These are phyloP conservation scores for Hyla sarda DNA, from an alignment of 2,113 vertebrate genomes.

Conservation along the genomic window DNA sequence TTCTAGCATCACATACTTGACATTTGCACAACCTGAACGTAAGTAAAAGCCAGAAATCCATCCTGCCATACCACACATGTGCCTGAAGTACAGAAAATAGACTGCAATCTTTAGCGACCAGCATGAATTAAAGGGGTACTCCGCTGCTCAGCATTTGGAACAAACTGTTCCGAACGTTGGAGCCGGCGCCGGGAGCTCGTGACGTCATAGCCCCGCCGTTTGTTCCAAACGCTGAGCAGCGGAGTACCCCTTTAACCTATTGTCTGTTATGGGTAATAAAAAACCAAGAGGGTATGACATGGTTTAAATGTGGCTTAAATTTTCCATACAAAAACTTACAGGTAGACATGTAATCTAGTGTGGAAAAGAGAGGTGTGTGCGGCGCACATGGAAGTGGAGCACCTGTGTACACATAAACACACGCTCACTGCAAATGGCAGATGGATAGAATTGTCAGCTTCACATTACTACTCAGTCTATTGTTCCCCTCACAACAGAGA, in stretches of 20 bases:
- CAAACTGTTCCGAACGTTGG: too few relatives aligned
- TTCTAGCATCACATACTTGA: too few relatives aligned
- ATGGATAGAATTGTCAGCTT: constrained; percentile 18
- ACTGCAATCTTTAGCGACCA: neutral
- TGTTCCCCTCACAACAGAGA: constrained; percentile 21
- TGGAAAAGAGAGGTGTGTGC: neutral
- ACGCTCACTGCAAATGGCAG: constrained; percentile 26
- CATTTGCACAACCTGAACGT: too few relatives aligned
- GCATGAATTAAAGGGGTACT: too few relatives aligned
- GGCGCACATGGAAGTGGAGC: constrained; percentile 34
- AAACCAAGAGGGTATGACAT: neutral
- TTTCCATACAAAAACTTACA: neutral
- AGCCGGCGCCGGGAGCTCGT: too few relatives aligned
- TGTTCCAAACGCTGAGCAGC: too few relatives aligned
- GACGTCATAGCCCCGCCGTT: too few relatives aligned
- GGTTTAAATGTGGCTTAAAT: neutral
- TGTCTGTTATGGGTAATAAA: neutral
- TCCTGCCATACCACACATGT: too few relatives aligned
- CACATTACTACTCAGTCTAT: neutral
- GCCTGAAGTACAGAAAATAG: neutral
- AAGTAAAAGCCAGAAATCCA: too few relatives aligned
- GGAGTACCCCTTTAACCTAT: too few relatives aligned
- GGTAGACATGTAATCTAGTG: constrained; percentile 6
- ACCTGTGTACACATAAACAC: constrained; percentile 53
- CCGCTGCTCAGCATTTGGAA: too few relatives aligned